Base-by-base conservation (phyloP, 2,888 invertebrate genomes). In the Sphecodes monilicornis region DNA sequence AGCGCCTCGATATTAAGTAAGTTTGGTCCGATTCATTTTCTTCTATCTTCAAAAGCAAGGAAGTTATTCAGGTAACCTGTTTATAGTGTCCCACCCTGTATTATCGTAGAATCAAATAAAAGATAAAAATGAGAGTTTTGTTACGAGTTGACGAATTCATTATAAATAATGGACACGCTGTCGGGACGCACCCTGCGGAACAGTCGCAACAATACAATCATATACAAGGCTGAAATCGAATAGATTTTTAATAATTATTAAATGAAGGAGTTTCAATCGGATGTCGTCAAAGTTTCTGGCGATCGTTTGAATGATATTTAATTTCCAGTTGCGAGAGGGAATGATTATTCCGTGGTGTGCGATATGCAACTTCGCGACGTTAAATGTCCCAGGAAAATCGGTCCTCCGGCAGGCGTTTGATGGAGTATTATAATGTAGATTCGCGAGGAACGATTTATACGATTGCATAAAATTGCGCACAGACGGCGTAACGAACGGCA, bases 341-440 rank as follows among this genome's bases (percentile, higher is more conserved):
- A 41, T 29, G 26, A 71, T 29, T 18, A 66, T 36, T 41, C 60
- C 36, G 3, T 4, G 3, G 66, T 4, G 32, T 16, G 2, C 26
- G 26, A 57, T 36, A 43, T 26, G 13, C 32, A 60, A 74, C 70
- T 71, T 50, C 46, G 43, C 57, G 66, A 39, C 43, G 50, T 68
- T 54, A 66, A 68, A 85, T 66, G 54, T 57, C 18, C n/a, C 26
- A 32, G n/a, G 71, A 54, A 70, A 79, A 72, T 82, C 69, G 32
- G 16, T 57, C 11, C 70, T 16, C 54, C n/a, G 64, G 66, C 43
- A 10, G 18, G 36, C 71, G 54, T 76, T 69, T 80, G 80, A 73
- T 69, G 68, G 46, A 64, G 70, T 60, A 76, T 75, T 86, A 70
- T 82, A 84, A 86, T 76, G 77, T 66, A 82, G 72, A 82, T 86